phyloP scores from a whole-genome alignment of 1,140 invertebrate species.

The Mamestra configurata region DNA sequence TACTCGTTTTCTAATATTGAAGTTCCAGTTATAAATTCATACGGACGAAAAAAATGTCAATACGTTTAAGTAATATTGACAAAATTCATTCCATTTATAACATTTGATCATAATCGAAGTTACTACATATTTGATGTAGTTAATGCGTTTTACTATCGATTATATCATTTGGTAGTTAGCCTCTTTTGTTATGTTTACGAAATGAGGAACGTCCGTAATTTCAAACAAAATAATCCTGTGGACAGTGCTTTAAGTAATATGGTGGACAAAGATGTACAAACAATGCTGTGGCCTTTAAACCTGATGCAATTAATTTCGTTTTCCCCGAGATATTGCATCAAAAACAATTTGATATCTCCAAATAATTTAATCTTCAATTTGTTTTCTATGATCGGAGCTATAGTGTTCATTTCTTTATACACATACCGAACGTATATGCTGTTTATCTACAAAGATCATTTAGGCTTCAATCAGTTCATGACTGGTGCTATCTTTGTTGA shows the following conservation, averaged over 20 bases:
- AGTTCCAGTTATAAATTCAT: too few relatives aligned
- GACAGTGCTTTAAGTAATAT: background rate
- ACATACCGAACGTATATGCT: background rate
- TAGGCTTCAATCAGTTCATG: background rate
- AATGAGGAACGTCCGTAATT: background rate
- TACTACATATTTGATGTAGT: background rate
- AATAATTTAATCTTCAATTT: background rate
- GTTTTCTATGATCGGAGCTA: background rate
- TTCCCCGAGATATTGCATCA: background rate
- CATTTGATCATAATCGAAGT: too few relatives aligned
- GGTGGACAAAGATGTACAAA: slow-evolving; percentile 11
- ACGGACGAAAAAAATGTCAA: too few relatives aligned
- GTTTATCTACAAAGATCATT: background rate
- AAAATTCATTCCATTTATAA: too few relatives aligned
- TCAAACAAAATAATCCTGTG: background rate
- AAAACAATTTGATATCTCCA: background rate
- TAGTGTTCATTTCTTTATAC: background rate
- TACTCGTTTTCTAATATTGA: too few relatives aligned
- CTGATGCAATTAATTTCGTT: background rate
- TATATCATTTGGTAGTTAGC: too few relatives aligned
- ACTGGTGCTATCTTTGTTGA: background rate
- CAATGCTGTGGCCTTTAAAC: slow-evolving; percentile 2
- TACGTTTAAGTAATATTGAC: too few relatives aligned
- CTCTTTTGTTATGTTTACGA: background rate
- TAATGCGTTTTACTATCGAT: background rate